Percentiles rank a stretch among this genome's conserved stretches.
phyloP scores from a whole-genome alignment of 1,140 invertebrate species.

The Prorops nasuta region DNA sequence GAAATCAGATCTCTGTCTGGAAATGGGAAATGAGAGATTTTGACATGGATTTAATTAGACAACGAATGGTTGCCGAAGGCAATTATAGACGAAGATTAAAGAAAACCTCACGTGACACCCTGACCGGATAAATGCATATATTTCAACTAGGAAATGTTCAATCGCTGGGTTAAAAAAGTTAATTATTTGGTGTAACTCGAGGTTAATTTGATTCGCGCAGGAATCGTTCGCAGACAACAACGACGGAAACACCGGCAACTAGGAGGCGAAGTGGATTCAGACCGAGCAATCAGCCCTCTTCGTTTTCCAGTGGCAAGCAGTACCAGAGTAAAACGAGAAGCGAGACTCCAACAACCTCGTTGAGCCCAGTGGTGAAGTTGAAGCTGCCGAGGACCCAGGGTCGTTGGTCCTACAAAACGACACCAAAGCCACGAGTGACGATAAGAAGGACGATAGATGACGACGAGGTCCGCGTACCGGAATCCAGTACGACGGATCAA shows the following conservation, averaged over 20 bases:
- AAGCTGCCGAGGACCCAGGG: slow-evolving; percentile 75
- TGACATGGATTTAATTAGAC: too few relatives aligned
- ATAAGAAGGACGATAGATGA: slow-evolving; percentile 71
- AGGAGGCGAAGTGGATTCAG: slow-evolving; percentile 46
- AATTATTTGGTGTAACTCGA: too few relatives aligned
- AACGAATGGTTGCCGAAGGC: too few relatives aligned
- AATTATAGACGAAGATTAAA: too few relatives aligned
- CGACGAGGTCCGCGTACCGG: slow-evolving; percentile 54
- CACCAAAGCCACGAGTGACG: slow-evolving; percentile 78
- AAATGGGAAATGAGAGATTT: too few relatives aligned
- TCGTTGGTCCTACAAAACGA: slow-evolving; percentile 85
- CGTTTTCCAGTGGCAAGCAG: slow-evolving; percentile 23
- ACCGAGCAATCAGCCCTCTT: slow-evolving; percentile 34
- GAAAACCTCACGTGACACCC: too few relatives aligned
- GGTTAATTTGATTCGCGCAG: too few relatives aligned
- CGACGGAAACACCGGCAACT: slow-evolving; percentile 38
- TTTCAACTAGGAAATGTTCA: too few relatives aligned
- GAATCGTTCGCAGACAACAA: too few relatives aligned
- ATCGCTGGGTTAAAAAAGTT: too few relatives aligned
- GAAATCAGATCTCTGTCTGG: too few relatives aligned
- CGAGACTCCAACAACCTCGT: slow-evolving; percentile 19
- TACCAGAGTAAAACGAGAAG: slow-evolving; percentile 27
- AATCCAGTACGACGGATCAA: slow-evolving; percentile 23
- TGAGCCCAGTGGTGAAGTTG: slow-evolving; percentile 58
- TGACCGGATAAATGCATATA: too few relatives aligned